Percentiles rank a stretch among this genome's conserved stretches.
Conservation (phyloP, 2,888 invertebrate species). For the Saturnia japonica region DNA sequence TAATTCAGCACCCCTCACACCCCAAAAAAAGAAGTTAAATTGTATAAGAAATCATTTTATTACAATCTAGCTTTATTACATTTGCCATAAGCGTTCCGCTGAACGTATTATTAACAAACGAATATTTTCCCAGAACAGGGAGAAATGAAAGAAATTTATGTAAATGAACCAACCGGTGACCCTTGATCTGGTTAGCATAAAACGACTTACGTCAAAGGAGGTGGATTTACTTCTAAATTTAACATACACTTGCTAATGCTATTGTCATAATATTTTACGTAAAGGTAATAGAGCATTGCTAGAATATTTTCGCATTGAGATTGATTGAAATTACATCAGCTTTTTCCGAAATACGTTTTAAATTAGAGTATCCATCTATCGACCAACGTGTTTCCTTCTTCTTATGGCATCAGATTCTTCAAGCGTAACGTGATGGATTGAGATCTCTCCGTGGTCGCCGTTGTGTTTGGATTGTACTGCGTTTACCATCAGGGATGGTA, state of each 20-base stretch:
- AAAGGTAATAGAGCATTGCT: not conserved
- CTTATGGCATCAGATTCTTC: no score
- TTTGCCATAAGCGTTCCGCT: not conserved
- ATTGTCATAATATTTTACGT: constrained; percentile 12
- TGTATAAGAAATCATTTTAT: not conserved
- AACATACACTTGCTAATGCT: constrained; percentile 11
- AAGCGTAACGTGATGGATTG: no score
- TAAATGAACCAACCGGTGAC: constrained; percentile 3
- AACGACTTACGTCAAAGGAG: constrained; percentile 15
- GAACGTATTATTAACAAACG: not conserved
- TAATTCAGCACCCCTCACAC: no score
- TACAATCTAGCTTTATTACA: constrained; percentile 1
- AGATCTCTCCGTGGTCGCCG: no score
- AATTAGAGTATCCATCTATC: no score
- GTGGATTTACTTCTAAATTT: constrained; percentile 16
- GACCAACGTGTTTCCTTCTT: no score
- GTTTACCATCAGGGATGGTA: no score
- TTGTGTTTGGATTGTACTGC: no score
- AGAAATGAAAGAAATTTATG: constrained; percentile 14
- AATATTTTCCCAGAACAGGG: constrained; percentile 8
- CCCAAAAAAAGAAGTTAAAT: not conserved
- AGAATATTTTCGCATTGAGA: not conserved
- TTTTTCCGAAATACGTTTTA: not conserved
- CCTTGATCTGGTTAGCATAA: constrained; percentile 9
- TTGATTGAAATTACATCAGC: not conserved